A percentile compares a stretch with the other conserved stretches of the same genome.
Evolutionary conservation across 2,797 vertebrate species (phyloP).

Genomic region (Tragopan temminckii): DNA sequence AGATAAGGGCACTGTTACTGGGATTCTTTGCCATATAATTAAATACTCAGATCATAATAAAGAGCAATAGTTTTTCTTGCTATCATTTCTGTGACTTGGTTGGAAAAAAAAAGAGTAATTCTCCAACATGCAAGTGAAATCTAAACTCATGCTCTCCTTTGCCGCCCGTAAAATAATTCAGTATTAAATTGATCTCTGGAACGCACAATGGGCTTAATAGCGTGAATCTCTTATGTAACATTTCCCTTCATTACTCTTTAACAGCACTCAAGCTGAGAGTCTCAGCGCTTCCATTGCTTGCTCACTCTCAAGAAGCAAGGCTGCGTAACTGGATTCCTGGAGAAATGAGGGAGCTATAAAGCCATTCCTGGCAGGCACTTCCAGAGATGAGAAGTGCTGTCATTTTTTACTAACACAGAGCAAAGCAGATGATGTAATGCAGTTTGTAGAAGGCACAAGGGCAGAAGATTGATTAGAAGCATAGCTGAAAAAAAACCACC

Average conservation of each 20-base stretch:
- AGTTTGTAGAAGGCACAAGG: neutral
- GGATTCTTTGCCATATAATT: neutral
- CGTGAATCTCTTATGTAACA: conserved; percentile 41
- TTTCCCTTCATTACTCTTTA: conserved; percentile 55
- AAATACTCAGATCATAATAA: neutral
- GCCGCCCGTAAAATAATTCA: conserved; percentile 33
- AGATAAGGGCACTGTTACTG: neutral
- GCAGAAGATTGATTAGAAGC: neutral
- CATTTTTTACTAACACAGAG: neutral
- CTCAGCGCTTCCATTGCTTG: neutral
- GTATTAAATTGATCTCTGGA: conserved; percentile 53
- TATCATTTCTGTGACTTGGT: neutral
- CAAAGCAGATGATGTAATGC: conserved; percentile 7
- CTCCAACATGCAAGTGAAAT: conserved; percentile 15
- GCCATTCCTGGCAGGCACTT: neutral
- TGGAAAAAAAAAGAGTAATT: neutral
- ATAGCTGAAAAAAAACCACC: neutral
- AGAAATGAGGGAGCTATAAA: conserved; percentile 42
- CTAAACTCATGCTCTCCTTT: neutral
- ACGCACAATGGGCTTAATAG: conserved; percentile 45
- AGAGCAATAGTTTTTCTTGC: neutral
- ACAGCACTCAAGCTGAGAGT: conserved; percentile 58
- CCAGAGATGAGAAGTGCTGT: neutral
- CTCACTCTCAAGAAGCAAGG: conserved; percentile 11
- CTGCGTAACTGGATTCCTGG: conserved; percentile 13